A percentile compares a stretch with the other conserved stretches of the same genome.
Conservation (phyloP, 1,140 invertebrate species). For the Frieseomelitta varia region DNA sequence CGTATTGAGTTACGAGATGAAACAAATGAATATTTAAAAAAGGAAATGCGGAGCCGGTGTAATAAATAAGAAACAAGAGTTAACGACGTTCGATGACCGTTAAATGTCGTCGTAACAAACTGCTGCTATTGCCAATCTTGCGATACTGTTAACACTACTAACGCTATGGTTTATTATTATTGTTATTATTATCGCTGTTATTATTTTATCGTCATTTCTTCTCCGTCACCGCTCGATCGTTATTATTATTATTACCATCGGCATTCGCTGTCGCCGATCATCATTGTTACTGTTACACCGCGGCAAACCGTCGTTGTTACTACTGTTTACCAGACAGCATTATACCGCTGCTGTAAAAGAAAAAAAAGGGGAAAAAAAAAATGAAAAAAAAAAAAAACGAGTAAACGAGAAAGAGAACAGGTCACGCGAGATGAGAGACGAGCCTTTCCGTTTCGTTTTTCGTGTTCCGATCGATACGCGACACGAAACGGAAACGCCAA, state of each 20-base stretch:
- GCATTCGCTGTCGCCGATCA: not conserved
- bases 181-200: slow-evolving; percentile 59
- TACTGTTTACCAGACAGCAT: too few relatives aligned
- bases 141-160: slow-evolving; percentile 48
- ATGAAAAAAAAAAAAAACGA: not conserved
- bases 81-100: slow-evolving; percentile 37
- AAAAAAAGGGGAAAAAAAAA: not conserved
- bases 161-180: slow-evolving; percentile 56
- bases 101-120: slow-evolving; percentile 41
- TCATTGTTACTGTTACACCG: slow-evolving; percentile 4
- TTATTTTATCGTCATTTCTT: slow-evolving; percentile 30
- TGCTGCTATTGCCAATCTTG: slow-evolving; percentile 52
- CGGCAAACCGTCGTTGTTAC: not conserved
- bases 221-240: slow-evolving; percentile 20
- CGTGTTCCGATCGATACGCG: not conserved
- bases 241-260: slow-evolving; percentile 37
- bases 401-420: not conserved
- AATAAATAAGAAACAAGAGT: slow-evolving; percentile 27
- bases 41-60: slow-evolving; percentile 29
- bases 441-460: not conserved
- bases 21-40: not conserved
- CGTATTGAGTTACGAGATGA: too few relatives aligned
- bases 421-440: not conserved
- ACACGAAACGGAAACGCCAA: not conserved
- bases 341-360: not conserved